Base-by-base conservation (phyloP, 1,140 invertebrate species). In the Leptinotarsa undecemlineata region DNA sequence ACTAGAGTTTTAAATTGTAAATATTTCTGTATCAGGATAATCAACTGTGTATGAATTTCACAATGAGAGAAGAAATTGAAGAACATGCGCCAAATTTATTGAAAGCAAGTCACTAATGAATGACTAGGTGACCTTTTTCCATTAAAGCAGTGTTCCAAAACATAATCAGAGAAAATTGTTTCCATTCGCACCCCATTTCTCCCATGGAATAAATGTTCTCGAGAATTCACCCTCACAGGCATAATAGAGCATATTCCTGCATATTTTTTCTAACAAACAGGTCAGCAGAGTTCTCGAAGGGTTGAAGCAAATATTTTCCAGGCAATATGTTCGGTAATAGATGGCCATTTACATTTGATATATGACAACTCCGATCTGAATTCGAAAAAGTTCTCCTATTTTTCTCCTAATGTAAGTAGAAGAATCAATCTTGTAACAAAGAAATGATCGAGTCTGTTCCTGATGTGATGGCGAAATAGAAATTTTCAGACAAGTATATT, bases 241-340 rank as follows among this genome's bases (percentile, higher is more conserved):
- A 57, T 57, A 8, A n/a, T 17, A 15, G 17, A 57, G 51, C 51
- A 57, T 57, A 57, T 57, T 17, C 14, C 51, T 57, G 51, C 51
- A 57, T 57, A 57, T 57, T 57, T 57, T 57, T 57, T 57, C 15
- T 57, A 17, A 17, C 51, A 15, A 57, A 57, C 51, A 57, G 51
- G 51, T 57, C 51, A 57, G 51, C 51, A 57, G 51, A 57, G 51
- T 57, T 57, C n/a, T 57, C 51, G 51, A 57, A 57, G 51, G 51
- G 51, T 57, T 57, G 51, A 19, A 57, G 51, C 51, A 57, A 57
- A 57, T 57, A 57, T 57, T 57, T 57, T 57, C 51, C 51, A 57
- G 51, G 51, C 51, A 57, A 57, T 57, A 57, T 57, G 51, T 57
- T 15, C n/a, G 15, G 4, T 57, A 57, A 57, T 57, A 57, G 14